Base-by-base conservation (phyloP, 1,140 invertebrate genomes). In the Vollenhovia emeryi region DNA sequence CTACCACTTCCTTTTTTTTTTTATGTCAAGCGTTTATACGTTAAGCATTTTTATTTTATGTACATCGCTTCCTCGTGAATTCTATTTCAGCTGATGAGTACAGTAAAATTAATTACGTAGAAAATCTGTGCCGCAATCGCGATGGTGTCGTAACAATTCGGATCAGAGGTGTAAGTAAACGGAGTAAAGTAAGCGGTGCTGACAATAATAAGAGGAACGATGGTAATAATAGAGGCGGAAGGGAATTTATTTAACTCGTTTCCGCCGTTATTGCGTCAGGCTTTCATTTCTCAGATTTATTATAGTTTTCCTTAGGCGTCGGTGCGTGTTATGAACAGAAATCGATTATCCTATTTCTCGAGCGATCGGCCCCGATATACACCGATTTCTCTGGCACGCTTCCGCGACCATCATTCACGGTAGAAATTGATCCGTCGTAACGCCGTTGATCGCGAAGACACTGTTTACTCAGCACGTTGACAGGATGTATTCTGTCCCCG, bases 391-490 rank as follows among this genome's bases (percentile, higher is more conserved):
- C 68, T 13, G 30, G 62, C 69, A 27, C 40, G 30, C 43, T 48
- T 40, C 55, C 55, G 55, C 24, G 52, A 21, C 27, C 62, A 79
- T 79, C 75, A 79, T 36, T 79, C 75, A 79, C 4, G 75, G 27
- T 36, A 30, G 60, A 68, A 66, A 79, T 79, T 79, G 75, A 79
- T 79, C 45, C 60, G 13, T 30, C 57, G n/a, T 21, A 15, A n/a
- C 33, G 11, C 27, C 66, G 36, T 21, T 43, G 66, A 82, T 82
- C 78, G 74, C 48, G 64, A 69, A 85, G 82, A 88, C 82, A 87
- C 74, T 88, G 82, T 88, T 85, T 88, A 84, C 84, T 85, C 86
- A 68, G 68, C 78, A 36, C 84, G 86, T 88, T 84, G 88, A 89
- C 87, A 86, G 68, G 75, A 36, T 52, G 75, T 69, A 85, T 60